phyloP scores from a whole-genome alignment of 35 echinoderm and acorn worm genomes.

The Lytechinus variegatus region DNA sequence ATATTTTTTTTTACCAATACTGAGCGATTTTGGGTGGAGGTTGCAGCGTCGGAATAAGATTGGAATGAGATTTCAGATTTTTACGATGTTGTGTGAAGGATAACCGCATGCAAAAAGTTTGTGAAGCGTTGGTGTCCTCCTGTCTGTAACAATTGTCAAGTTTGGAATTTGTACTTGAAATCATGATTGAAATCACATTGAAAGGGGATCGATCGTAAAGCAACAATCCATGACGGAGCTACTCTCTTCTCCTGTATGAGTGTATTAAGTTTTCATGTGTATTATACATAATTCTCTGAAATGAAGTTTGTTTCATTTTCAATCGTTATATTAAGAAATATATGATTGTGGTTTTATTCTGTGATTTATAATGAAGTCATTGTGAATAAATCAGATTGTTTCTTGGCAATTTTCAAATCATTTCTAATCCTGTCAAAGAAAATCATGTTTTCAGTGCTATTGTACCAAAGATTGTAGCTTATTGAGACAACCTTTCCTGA shows the following conservation, averaged over 20 bases:
- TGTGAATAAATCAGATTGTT: neutral
- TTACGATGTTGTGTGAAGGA: too few species aligned
- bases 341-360: neutral
- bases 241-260: neutral
- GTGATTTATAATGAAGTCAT: neutral
- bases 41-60: too few species aligned
- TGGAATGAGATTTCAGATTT: too few species aligned
- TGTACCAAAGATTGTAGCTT: neutral
- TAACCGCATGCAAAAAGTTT: too few species aligned
- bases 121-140: too few species aligned
- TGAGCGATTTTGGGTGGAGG: too few species aligned
- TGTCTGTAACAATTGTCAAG: too few species aligned
- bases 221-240: neutral
- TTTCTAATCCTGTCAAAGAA: neutral
- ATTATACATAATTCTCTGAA: neutral
- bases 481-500: neutral
- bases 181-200: too few species aligned
- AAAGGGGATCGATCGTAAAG: neutral
- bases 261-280: neutral
- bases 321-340: neutral
- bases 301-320: neutral
- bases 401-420: neutral
- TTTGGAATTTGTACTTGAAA: too few species aligned
- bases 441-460: neutral
- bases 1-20: too few species aligned